Conservation (phyloP, 2,888 invertebrate species). For the Stenolophus ochropezus region DNA sequence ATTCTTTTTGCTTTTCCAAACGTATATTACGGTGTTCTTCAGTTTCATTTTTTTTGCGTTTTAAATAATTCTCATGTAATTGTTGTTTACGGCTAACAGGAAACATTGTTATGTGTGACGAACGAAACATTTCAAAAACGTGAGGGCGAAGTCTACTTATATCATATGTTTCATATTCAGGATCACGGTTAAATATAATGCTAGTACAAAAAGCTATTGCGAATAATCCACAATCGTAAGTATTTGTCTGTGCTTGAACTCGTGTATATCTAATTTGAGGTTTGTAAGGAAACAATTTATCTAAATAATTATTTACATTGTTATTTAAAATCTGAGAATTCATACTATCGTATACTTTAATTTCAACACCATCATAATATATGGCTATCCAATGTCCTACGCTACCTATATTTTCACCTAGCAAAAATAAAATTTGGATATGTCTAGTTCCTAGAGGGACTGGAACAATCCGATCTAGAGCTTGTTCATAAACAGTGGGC, state of each 20-base stretch:
- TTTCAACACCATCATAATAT: neutral
- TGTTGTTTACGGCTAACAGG: neutral
- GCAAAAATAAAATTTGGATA: neutral
- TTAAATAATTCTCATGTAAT: neutral
- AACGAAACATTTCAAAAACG: neutral
- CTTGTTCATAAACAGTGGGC: neutral
- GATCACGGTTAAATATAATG: neutral
- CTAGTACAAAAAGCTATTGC: neutral
- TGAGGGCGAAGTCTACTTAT: neutral
- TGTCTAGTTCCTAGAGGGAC: neutral
- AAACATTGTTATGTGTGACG: neutral
- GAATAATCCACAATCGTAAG: constrained; percentile 1
- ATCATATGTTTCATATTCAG: neutral
- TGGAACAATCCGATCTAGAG: neutral
- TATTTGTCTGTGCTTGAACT: neutral
- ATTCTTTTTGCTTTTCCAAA: neutral
- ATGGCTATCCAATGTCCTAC: neutral
- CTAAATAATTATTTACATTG: neutral
- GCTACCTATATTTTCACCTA: neutral
- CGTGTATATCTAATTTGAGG: neutral
- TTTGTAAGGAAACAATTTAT: neutral
- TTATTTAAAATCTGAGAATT: neutral
- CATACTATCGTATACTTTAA: constrained; percentile 9
- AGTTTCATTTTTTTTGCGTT: neutral
- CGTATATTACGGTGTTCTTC: neutral